Base-by-base conservation (phyloP, 1,140 invertebrate genomes). In the Pseudomyrmex sp. region DNA sequence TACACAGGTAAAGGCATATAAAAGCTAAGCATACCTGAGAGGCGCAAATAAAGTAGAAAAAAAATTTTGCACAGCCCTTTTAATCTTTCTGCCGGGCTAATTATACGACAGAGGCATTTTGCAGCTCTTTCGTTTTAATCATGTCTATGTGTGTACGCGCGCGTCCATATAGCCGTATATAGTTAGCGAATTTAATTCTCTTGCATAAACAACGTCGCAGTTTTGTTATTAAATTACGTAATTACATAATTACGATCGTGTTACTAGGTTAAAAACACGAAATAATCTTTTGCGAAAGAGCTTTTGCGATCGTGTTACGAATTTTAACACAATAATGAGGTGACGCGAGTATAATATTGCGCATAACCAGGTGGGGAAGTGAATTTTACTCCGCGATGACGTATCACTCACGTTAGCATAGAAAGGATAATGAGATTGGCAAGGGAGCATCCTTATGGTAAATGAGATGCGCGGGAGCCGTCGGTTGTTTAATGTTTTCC, bases 81-180 rank as follows among this genome's bases (percentile, higher is more conserved):
- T 86, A 86, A 87, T 87, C 79, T 86, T 87, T 86, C 70, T 65
- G 69, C 52, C 59, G 66, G 63, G 83, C 85, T 86, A 87, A 85
- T 87, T 87, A 85, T 69, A 58, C 8, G 72, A 76, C 54, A 58
- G 65, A 72, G 59, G 2, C 59, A 23, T 85, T 50, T 68, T 23
- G 72, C 70, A 8, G 26, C 54, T 76, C 66, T 72, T 72, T 75
- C 23, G 69, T 50, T 12, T 26, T 61, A 48, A 20, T n/a, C 18
- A 2, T 13, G 10, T 18, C 2, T 26, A 35, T 44, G 48, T 52
- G 54, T 44, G 26, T 12, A 8, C 8, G 18, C 18, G 8, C 35
- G 10, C 5, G 23, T 35, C 2, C 26, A 44, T 8, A 48, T 50
- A 66, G 18, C 26, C 56, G 35, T 35, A 35, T 35, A 35, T 35